Conservation (phyloP, 2,113 vertebrate species). For the Sinocyclocheilus anshuiensis region DNA sequence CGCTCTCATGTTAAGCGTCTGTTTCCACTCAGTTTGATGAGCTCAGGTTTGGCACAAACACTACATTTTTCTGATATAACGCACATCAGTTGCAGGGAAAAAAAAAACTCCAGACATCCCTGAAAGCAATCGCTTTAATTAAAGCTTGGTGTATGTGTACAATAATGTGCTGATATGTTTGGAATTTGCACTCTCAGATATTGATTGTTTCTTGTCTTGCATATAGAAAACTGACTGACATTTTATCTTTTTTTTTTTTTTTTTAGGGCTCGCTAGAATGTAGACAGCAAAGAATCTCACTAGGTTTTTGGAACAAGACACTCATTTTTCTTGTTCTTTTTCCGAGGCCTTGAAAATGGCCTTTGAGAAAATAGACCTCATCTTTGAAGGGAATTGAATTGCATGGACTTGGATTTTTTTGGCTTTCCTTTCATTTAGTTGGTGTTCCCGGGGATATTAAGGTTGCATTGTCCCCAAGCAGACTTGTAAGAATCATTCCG, state of each 20-base stretch:
- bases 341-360: slow-evolving; percentile 8
- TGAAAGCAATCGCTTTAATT: slow-evolving; percentile 48
- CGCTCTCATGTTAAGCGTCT: slow-evolving; percentile 20
- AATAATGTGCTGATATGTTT: background rate
- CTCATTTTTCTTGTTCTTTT: background rate
- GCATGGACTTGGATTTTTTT: slow-evolving; percentile 12
- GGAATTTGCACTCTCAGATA: background rate
- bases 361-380: slow-evolving; percentile 35
- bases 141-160: background rate
- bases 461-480: background rate
- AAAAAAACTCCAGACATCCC: slow-evolving; percentile 9
- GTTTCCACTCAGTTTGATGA: slow-evolving; percentile 47
- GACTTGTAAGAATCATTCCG: background rate
- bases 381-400: slow-evolving; percentile 23
- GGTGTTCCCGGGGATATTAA: slow-evolving; percentile 28
- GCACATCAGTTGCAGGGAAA: background rate
- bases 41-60: slow-evolving; percentile 26
- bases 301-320: background rate
- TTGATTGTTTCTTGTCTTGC: background rate
- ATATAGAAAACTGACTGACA: background rate
- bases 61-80: slow-evolving; percentile 44
- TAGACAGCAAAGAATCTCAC: background rate
- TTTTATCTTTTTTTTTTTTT: background rate
- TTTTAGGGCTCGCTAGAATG: background rate
- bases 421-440: slow-evolving; percentile 21